A percentile compares a stretch with the other conserved stretches of the same genome.
Evolutionary conservation across 2,113 vertebrate species (phyloP).

Genomic region (Galemys pyrenaicus): DNA sequence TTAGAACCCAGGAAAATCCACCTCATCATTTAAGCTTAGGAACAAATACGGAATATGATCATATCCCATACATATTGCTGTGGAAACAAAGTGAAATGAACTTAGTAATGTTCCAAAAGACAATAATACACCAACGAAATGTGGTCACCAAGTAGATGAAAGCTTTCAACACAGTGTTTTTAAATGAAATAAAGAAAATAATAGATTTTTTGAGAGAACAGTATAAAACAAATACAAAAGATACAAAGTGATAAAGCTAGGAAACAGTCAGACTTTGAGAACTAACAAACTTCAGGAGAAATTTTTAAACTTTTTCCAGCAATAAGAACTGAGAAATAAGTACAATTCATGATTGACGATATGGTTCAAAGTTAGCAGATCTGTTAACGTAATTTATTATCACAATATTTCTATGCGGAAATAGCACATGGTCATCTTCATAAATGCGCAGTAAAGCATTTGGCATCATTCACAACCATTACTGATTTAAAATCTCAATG

Average conservation of each 20-base stretch:
- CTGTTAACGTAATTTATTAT: neutral
- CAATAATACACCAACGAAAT: neutral
- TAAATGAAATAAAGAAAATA: neutral
- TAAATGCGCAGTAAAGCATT: neutral
- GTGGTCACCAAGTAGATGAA: neutral
- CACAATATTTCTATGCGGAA: neutral
- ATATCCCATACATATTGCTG: neutral
- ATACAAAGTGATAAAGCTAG: neutral
- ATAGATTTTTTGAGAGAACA: neutral
- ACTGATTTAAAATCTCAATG: neutral
- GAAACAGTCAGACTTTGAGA: neutral
- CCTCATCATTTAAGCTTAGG: neutral
- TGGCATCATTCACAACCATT: neutral
- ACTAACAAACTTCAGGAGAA: neutral
- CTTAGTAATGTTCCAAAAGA: neutral
- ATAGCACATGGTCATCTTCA: neutral
- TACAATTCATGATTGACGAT: neutral
- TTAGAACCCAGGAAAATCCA: fast-evolving
- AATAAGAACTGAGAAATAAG: neutral
- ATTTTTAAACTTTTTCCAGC: neutral
- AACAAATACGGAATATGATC: neutral
- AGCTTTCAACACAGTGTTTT: neutral
- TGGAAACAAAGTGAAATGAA: neutral
- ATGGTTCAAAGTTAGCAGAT: neutral
- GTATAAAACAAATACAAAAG: neutral